phyloP scores from a whole-genome alignment of 2,113 vertebrate species.

The Dromas ardeola region DNA sequence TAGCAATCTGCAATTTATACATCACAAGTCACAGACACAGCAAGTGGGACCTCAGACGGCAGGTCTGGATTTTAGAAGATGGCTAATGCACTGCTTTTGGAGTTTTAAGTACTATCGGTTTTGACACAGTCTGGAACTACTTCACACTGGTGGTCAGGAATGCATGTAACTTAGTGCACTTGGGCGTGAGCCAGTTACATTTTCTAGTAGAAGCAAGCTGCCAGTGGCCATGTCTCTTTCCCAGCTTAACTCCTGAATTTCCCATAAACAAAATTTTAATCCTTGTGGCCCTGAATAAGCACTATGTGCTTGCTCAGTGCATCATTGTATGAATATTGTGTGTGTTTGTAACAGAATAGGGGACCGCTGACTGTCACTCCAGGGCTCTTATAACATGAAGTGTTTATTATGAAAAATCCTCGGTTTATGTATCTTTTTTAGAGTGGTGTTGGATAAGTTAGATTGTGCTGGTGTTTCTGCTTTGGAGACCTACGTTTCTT shows the following conservation, averaged over 20 bases:
- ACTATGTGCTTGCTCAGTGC: neutral
- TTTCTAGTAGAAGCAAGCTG: neutral
- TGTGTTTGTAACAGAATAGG: neutral
- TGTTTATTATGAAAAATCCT: neutral
- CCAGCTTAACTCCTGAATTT: neutral
- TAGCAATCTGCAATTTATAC: neutral
- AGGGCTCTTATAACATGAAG: neutral
- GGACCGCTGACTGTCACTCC: neutral
- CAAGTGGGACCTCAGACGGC: neutral
- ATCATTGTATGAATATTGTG: neutral
- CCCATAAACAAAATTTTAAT: slow-evolving; percentile 3
- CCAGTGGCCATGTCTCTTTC: neutral
- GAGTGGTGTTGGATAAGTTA: neutral
- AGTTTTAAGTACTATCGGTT: neutral
- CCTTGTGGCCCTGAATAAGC: neutral
- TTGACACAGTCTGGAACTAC: neutral
- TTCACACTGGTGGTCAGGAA: slow-evolving; percentile 30
- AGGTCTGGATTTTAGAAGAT: neutral
- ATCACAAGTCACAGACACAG: neutral
- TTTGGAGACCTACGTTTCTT: neutral
- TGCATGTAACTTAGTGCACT: neutral
- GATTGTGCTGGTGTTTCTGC: neutral
- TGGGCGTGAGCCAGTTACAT: slow-evolving; percentile 7
- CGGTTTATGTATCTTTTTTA: neutral
- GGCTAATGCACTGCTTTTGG: neutral